phyloP scores from a whole-genome alignment of 2,113 vertebrate species.

The Eclectus roratus region DNA sequence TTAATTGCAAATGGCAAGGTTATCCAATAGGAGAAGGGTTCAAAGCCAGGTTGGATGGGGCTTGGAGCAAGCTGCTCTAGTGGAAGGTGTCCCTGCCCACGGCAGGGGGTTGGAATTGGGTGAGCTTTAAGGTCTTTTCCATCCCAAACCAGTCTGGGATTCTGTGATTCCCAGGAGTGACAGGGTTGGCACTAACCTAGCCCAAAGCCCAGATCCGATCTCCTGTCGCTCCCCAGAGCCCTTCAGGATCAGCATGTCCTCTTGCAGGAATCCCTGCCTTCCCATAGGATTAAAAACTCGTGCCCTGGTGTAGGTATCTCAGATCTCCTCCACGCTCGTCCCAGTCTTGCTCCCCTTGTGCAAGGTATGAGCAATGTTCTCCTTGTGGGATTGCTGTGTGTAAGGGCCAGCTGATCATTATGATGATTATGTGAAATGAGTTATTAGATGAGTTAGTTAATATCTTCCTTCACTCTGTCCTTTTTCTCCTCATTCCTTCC shows the following conservation, averaged over 20 bases:
- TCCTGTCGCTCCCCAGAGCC: background rate
- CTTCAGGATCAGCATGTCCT: background rate
- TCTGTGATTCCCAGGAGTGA: background rate
- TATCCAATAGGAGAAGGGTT: background rate
- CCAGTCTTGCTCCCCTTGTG: background rate
- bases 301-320: background rate
- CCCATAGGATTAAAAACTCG: background rate
- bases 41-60: background rate
- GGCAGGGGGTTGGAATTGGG: background rate
- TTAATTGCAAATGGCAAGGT: background rate
- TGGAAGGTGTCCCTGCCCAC: background rate
- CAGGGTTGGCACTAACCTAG: background rate
- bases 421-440: background rate
- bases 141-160: background rate
- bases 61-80: background rate
- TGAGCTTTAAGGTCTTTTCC: background rate
- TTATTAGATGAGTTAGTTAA: background rate
- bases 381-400: background rate
- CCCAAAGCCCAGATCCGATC: background rate
- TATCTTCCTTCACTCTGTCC: background rate
- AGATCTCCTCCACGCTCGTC: background rate
- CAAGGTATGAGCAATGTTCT: background rate
- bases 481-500: background rate
- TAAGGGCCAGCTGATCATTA: background rate
- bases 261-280: background rate